Conservation (phyloP, 2,113 vertebrate species). For the Nematolebias whitei region DNA sequence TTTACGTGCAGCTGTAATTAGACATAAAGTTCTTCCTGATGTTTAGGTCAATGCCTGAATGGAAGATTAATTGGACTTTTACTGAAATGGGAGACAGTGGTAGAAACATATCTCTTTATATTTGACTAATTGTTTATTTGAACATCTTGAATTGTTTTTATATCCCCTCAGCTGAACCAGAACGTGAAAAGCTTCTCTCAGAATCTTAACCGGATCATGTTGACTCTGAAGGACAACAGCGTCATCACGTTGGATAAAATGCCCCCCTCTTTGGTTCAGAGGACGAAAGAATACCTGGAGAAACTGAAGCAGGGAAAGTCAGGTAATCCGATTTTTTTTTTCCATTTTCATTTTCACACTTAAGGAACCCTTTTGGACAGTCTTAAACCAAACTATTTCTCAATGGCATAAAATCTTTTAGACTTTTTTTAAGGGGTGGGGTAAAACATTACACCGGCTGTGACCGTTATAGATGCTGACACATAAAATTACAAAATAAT, state of each 20-base stretch:
- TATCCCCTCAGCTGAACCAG: constrained; percentile 87
- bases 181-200: constrained; percentile 91
- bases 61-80: no score
- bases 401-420: no score
- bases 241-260: constrained; percentile 90
- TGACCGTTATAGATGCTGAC: no score
- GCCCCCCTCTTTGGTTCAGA: constrained; percentile 82
- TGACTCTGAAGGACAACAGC: constrained; percentile 89
- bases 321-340: constrained; percentile 73
- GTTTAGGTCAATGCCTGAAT: no score
- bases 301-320: constrained; percentile 86
- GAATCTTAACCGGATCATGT: constrained; percentile 80
- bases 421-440: no score
- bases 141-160: not conserved
- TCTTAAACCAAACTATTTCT: not conserved
- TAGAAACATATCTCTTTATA: no score
- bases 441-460: no score
- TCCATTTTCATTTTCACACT: not conserved
- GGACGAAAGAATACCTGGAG: constrained; percentile 91
- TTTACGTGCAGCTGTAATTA: no score
- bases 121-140: no score
- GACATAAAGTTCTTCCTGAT: no score
- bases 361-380: not conserved
- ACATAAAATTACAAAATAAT: no score
- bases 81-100: no score